Evolutionary conservation across 30 jellyfish, hydroid and myxozoan genomes (phyloP).

Genomic region (Pelagia noctiluca): DNA sequence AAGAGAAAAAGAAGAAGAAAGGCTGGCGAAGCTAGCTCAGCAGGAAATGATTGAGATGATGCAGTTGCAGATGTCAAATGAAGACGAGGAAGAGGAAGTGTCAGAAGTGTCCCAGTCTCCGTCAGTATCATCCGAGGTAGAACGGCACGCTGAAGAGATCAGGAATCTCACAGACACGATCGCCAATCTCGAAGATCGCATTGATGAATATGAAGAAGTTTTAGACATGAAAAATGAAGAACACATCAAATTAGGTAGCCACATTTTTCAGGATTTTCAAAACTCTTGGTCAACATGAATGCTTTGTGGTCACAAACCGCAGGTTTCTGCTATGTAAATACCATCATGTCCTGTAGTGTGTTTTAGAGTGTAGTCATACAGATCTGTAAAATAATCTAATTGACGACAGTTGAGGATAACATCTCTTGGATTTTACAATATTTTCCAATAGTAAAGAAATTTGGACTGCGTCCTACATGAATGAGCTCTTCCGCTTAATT

Average conservation of each 20-base stretch:
- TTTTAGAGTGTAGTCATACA: not conserved
- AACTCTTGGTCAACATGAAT: no score
- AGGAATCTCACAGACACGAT: conserved; percentile 72
- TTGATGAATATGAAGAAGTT: conserved; percentile 69
- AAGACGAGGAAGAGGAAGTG: conserved; percentile 50
- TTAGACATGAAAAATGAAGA: conserved; percentile 73
- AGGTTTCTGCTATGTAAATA: no score
- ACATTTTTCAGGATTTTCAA: no score
- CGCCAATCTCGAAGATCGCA: conserved; percentile 62
- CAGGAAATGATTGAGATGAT: conserved; percentile 82
- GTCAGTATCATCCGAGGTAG: conserved; percentile 18
- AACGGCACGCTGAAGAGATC: conserved; percentile 70
- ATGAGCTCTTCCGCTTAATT: no score
- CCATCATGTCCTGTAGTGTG: conserved; percentile 17
- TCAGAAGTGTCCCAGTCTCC: conserved; percentile 6
- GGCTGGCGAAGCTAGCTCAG: conserved; percentile 70
- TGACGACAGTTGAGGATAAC: not conserved
- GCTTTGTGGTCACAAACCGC: no score
- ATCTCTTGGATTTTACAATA: not conserved
- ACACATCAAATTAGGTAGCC: conserved; percentile 41
- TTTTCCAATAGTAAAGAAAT: not conserved
- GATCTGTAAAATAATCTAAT: no score
- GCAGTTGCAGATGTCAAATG: conserved; percentile 72
- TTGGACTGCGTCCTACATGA: no score
- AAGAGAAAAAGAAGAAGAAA: conserved; percentile 44